A percentile compares a stretch with the other conserved stretches of the same genome.
These are phyloP conservation scores for Cololabis saira DNA, from an alignment of 2,113 vertebrate species.

Conservation along the genomic window DNA sequence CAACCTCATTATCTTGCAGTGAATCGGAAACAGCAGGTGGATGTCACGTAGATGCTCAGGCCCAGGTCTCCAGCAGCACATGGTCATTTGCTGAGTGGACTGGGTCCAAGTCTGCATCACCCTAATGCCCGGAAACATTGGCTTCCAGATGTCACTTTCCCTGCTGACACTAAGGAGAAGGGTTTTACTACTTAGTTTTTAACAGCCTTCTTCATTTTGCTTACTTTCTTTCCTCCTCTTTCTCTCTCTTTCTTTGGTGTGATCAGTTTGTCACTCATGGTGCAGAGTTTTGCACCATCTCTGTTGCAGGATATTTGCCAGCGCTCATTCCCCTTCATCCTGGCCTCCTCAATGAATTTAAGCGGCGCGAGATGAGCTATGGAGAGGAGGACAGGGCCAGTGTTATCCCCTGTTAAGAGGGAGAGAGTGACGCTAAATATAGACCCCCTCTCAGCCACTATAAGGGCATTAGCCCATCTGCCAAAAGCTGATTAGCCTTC, in stretches of 20 bases:
- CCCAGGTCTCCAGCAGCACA: slow-evolving; percentile 56
- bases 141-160: slow-evolving; percentile 70
- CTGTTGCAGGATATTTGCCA: neutral
- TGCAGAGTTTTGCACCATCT: neutral
- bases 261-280: neutral
- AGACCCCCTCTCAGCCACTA: slow-evolving; percentile 64
- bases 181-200: slow-evolving; percentile 6
- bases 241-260: neutral
- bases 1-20: slow-evolving; percentile 45
- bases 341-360: slow-evolving; percentile 24
- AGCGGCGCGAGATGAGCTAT: slow-evolving; percentile 38
- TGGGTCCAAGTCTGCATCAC: slow-evolving; percentile 55
- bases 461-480: slow-evolving; percentile 77
- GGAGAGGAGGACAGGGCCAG: slow-evolving; percentile 39
- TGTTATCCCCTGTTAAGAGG: slow-evolving; percentile 72
- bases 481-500: slow-evolving; percentile 76
- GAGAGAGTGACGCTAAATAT: slow-evolving; percentile 76
- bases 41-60: slow-evolving; percentile 12
- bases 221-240: neutral
- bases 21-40: slow-evolving; percentile 21
- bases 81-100: slow-evolving; percentile 45
- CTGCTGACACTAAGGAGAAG: slow-evolving; percentile 39
- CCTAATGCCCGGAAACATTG: slow-evolving; percentile 43
- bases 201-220: neutral
- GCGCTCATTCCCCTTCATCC: neutral